phyloP scores from a whole-genome alignment of 2,113 vertebrate genomes.

The Callorhinus ursinus region DNA sequence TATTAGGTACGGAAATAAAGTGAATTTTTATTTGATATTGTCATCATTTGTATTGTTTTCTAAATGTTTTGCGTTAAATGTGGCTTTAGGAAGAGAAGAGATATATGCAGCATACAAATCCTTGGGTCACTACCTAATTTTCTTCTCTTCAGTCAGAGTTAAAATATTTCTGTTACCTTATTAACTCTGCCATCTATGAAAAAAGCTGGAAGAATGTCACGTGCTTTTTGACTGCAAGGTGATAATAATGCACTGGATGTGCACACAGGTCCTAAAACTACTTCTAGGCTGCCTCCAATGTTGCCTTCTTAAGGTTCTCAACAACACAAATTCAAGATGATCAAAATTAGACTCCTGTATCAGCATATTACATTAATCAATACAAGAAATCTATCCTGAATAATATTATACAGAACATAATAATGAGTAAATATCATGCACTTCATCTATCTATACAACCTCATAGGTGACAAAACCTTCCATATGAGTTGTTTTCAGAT shows the following conservation, averaged over 20 bases:
- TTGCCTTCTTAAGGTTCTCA: background rate
- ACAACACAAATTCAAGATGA: background rate
- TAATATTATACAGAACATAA: background rate
- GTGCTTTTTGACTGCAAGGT: background rate
- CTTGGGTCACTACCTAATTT: background rate
- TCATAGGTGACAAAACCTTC: background rate
- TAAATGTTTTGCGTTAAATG: background rate
- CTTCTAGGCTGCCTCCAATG: background rate
- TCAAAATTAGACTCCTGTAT: background rate
- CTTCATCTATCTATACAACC: background rate
- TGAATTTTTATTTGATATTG: background rate
- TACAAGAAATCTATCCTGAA: background rate
- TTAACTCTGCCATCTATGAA: background rate
- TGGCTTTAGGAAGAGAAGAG: background rate
- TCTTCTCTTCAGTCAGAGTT: background rate
- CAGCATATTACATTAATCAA: conserved; percentile 8
- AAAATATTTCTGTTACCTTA: background rate
- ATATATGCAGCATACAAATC: background rate
- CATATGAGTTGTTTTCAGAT: background rate
- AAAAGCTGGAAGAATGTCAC: background rate
- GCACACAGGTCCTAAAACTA: background rate
- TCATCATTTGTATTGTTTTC: background rate
- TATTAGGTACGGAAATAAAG: background rate
- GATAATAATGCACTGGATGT: background rate
- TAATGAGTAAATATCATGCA: background rate